These are phyloP conservation scores for Megathymus violae DNA, from an alignment of 1,140 invertebrate species.

Conservation along the genomic window DNA sequence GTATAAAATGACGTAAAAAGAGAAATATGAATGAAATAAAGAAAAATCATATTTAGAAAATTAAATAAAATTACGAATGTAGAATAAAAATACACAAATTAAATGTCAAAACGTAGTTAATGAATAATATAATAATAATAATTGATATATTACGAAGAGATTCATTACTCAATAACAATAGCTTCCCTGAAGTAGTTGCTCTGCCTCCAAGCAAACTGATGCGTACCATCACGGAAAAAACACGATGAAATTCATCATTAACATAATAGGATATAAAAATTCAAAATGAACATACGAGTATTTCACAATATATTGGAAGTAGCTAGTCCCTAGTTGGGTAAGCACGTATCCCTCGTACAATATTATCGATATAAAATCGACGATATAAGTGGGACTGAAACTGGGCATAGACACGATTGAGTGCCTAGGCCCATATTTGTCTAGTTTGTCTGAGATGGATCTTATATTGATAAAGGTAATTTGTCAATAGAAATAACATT, in stretches of 20 bases:
- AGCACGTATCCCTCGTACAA: constrained; percentile 29
- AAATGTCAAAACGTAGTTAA: constrained; percentile 67
- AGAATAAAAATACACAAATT: constrained; percentile 78
- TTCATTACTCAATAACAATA: constrained; percentile 88
- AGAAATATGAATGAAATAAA: constrained; percentile 53
- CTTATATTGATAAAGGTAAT: not conserved
- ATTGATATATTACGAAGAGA: constrained; percentile 81
- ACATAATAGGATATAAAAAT: constrained; percentile 55
- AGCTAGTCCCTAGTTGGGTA: constrained; percentile 7
- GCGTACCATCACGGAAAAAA: constrained; percentile 84
- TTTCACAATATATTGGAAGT: constrained; percentile 36
- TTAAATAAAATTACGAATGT: constrained; percentile 72
- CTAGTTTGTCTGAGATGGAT: constrained; percentile 1
- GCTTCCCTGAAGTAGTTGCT: constrained; percentile 97
- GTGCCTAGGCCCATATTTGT: not conserved
- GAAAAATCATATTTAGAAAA: constrained; percentile 76
- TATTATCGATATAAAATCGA: constrained; percentile 25
- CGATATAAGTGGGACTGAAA: not conserved
- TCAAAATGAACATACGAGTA: constrained; percentile 42
- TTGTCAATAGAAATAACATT: not conserved
- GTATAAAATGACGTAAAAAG: constrained; percentile 59
- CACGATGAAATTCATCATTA: constrained; percentile 75
- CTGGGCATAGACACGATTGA: not conserved
- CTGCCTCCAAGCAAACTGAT: constrained; percentile 96
- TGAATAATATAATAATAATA: constrained; percentile 67